A percentile compares a stretch with the other conserved stretches of the same genome.
phyloP scores from a whole-genome alignment of 1,140 invertebrate genomes.

The Branchinecta lindahli region DNA sequence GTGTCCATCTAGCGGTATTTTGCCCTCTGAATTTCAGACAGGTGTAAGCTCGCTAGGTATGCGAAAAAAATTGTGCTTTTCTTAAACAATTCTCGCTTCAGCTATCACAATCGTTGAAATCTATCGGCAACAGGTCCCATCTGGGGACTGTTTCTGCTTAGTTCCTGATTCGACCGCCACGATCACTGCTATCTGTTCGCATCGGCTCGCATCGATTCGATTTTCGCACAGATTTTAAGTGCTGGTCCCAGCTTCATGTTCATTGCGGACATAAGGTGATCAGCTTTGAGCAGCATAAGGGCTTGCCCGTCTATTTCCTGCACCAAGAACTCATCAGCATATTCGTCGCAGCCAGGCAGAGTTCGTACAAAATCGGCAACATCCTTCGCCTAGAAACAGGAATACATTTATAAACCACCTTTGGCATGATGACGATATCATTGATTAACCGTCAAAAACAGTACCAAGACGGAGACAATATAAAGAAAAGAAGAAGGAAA shows the following conservation, averaged over 20 bases:
- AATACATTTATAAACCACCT: constrained; percentile 21
- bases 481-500: too few relatives aligned
- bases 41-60: too few relatives aligned
- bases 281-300: constrained; percentile 78
- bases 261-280: constrained; percentile 86
- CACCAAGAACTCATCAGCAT: constrained; percentile 83
- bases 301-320: constrained; percentile 95
- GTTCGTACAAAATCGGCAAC: constrained; percentile 66
- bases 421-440: constrained; percentile 35
- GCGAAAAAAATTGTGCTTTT: too few relatives aligned
- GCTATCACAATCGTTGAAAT: too few relatives aligned
- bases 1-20: too few relatives aligned
- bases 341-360: constrained; percentile 72
- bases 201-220: constrained; percentile 55
- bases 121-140: too few relatives aligned
- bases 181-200: constrained; percentile 21
- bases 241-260: constrained; percentile 88
- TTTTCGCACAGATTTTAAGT: constrained; percentile 78
- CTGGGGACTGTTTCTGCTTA: too few relatives aligned
- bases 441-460: constrained; percentile 43
- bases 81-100: too few relatives aligned
- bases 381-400: constrained; percentile 31
- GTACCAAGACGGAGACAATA: constrained; percentile 19
- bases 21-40: too few relatives aligned
- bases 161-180: too few relatives aligned